Evolutionary conservation across 2,797 vertebrate genomes (phyloP).

Genomic region (Zenarchopterus dispar): DNA sequence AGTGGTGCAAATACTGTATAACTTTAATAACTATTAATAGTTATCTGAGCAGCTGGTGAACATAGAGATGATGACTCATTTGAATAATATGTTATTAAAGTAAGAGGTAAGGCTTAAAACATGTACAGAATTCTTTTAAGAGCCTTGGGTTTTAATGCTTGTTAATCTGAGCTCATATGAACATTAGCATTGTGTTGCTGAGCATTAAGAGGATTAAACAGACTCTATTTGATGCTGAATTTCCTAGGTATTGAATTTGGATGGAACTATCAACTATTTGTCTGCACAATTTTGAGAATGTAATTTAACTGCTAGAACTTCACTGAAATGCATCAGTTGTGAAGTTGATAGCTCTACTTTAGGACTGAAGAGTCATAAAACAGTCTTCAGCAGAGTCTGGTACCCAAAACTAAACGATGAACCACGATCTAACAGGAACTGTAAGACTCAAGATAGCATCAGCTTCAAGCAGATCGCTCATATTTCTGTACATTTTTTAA

Average conservation of each 20-base stretch:
- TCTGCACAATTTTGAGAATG: not conserved
- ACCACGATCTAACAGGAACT: no score
- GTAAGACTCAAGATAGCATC: no score
- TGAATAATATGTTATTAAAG: conserved; percentile 48
- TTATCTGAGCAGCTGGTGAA: conserved; percentile 61
- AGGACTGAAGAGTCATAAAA: no score
- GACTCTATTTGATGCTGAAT: conserved; percentile 19
- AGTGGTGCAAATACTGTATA: conserved; percentile 22
- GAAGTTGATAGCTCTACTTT: no score
- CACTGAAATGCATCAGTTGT: no score
- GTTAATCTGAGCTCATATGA: conserved; percentile 56
- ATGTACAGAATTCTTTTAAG: conserved; percentile 48
- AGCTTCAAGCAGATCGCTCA: no score
- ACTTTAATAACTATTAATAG: conserved; percentile 58
- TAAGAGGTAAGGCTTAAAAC: conserved; percentile 46
- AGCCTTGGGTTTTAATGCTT: conserved; percentile 50
- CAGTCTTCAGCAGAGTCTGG: no score
- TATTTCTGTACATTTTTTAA: no score
- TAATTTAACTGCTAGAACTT: no score
- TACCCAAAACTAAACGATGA: no score
- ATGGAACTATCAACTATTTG: conserved; percentile 2
- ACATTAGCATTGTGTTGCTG: conserved; percentile 56
- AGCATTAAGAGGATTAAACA: conserved; percentile 42
- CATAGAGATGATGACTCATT: conserved; percentile 46
- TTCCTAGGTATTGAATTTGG: conserved; percentile 1